Conservation (phyloP, 1,140 invertebrate species). For the Drosophila yakuba region DNA sequence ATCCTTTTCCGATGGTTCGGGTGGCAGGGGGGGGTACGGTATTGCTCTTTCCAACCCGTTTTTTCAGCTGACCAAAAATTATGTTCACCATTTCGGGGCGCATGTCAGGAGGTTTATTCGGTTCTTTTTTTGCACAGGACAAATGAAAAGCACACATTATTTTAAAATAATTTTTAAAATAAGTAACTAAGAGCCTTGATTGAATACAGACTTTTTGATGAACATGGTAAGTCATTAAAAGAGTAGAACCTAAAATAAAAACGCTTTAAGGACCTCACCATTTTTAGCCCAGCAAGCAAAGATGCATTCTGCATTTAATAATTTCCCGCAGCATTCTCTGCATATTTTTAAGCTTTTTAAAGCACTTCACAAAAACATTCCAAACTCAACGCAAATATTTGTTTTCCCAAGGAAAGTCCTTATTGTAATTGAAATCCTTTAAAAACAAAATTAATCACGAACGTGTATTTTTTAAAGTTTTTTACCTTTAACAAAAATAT, state of each 20-base stretch:
- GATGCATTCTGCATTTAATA: neutral
- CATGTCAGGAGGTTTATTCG: slow-evolving; percentile 36
- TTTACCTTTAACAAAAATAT: slow-evolving; percentile 35
- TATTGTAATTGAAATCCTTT: slow-evolving; percentile 42
- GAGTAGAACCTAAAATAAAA: too few species aligned
- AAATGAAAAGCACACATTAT: slow-evolving; percentile 50
- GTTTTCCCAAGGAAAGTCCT: slow-evolving; percentile 12
- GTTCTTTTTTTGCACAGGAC: slow-evolving; percentile 4
- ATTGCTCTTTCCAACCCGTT: slow-evolving; percentile 40
- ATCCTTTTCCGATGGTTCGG: slow-evolving; percentile 24
- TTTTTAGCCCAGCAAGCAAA: neutral
- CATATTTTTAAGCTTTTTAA: slow-evolving; percentile 9
- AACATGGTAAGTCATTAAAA: neutral
- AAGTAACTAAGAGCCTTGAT: slow-evolving; percentile 14
- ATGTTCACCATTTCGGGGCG: slow-evolving; percentile 59
- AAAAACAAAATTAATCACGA: slow-evolving; percentile 51
- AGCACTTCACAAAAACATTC: slow-evolving; percentile 11
- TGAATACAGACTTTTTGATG: slow-evolving; percentile 10
- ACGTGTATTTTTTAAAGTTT: slow-evolving; percentile 13
- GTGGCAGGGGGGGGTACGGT: neutral
- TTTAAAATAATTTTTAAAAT: slow-evolving; percentile 52
- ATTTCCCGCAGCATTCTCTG: slow-evolving; percentile 6
- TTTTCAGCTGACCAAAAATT: slow-evolving; percentile 63
- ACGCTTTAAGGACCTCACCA: too few species aligned
- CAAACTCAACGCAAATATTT: slow-evolving; percentile 37